phyloP scores from a whole-genome alignment of 2,797 vertebrate species.

The Merluccius polli region DNA sequence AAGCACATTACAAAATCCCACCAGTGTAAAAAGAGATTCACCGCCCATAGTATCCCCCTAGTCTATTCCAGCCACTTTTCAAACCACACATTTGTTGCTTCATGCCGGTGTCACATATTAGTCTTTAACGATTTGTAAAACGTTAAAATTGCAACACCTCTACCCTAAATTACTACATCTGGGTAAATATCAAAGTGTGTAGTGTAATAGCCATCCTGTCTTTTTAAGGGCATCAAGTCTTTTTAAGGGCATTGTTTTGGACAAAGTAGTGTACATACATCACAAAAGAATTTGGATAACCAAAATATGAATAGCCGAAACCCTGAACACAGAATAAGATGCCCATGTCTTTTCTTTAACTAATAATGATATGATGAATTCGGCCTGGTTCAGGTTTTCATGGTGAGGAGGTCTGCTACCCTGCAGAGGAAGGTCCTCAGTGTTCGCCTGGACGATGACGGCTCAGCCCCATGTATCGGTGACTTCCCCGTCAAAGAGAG shows the following conservation, averaged over 20 bases:
- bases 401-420: slow-evolving; percentile 82
- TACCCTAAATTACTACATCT: too few species aligned
- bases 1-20: not conserved
- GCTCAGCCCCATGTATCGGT: slow-evolving; percentile 69
- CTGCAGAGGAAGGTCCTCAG: slow-evolving; percentile 89
- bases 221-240: not conserved
- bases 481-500: slow-evolving; percentile 82
- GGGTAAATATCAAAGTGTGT: not conserved
- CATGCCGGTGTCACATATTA: not conserved
- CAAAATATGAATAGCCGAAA: not conserved
- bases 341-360: not conserved
- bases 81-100: not conserved
- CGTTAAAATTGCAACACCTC: too few species aligned
- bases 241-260: not conserved
- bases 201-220: not conserved
- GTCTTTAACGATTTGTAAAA: too few species aligned
- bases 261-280: not conserved
- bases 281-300: not conserved
- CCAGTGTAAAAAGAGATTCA: not conserved
- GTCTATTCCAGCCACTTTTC: not conserved
- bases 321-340: not conserved
- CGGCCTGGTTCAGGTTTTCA: slow-evolving; percentile 75
- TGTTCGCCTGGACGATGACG: slow-evolving; percentile 73
- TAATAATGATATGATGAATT: not conserved
- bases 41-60: not conserved